phyloP scores from a whole-genome alignment of 1,140 invertebrate genomes.

The Acromyrmex heyeri region DNA sequence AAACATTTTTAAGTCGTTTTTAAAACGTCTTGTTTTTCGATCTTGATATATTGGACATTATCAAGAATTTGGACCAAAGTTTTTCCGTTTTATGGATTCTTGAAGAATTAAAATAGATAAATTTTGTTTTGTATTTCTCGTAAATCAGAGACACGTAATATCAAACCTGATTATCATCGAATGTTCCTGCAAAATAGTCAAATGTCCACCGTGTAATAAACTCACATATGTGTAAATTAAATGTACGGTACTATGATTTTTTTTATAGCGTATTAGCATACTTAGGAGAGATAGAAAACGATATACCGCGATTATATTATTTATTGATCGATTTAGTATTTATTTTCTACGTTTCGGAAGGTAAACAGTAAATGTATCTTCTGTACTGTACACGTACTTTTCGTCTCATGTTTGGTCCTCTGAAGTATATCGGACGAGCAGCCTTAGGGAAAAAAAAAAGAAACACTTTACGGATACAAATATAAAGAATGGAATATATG shows the following conservation, averaged over 20 bases:
- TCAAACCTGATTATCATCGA: slow-evolving; percentile 16
- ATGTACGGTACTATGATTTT: slow-evolving; percentile 71
- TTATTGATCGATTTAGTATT: slow-evolving; percentile 79
- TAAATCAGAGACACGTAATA: slow-evolving; percentile 24
- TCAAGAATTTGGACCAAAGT: too few relatives aligned
- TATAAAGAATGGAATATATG: slow-evolving; percentile 62
- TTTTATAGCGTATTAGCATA: slow-evolving; percentile 64
- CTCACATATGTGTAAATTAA: slow-evolving; percentile 62
- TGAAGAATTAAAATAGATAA: too few relatives aligned
- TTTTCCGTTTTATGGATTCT: too few relatives aligned
- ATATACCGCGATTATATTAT: slow-evolving; percentile 72
- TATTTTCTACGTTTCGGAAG: slow-evolving; percentile 74
- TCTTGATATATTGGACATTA: too few relatives aligned
- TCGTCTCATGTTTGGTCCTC: slow-evolving; percentile 78
- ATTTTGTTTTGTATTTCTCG: slow-evolving; percentile 36
- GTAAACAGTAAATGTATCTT: slow-evolving; percentile 52
- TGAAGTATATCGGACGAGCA: slow-evolving; percentile 79
- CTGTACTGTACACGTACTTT: slow-evolving; percentile 69
- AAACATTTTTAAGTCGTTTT: too few relatives aligned
- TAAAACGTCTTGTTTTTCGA: too few relatives aligned
- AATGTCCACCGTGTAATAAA: slow-evolving; percentile 71
- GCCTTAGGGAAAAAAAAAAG: slow-evolving; percentile 65
- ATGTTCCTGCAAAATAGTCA: slow-evolving; percentile 65
- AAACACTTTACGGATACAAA: slow-evolving; percentile 69
- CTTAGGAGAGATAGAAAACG: slow-evolving; percentile 62